These are phyloP conservation scores for Pygoscelis antarcticus DNA, from an alignment of 2,113 vertebrate genomes.

Conservation along the genomic window DNA sequence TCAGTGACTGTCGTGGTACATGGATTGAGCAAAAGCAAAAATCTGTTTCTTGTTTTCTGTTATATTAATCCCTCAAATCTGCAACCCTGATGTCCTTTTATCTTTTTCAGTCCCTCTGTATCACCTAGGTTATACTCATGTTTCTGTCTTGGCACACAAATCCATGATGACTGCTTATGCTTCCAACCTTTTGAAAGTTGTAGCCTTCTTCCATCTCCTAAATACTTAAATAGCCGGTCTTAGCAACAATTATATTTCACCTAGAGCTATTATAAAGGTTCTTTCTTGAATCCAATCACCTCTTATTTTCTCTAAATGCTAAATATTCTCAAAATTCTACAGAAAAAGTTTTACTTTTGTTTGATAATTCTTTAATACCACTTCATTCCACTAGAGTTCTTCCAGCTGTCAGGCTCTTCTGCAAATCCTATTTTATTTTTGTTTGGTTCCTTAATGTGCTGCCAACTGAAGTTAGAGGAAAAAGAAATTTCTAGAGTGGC, in stretches of 20 bases:
- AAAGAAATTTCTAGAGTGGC: neutral
- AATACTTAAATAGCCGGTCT: neutral
- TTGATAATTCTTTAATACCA: neutral
- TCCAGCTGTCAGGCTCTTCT: neutral
- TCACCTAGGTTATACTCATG: neutral
- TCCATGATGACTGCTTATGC: neutral
- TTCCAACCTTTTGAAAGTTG: neutral
- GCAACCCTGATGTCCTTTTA: neutral
- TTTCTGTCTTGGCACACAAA: neutral
- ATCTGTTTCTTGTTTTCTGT: neutral
- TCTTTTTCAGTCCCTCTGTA: neutral
- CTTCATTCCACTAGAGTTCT: neutral
- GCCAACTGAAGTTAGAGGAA: neutral
- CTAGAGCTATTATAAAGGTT: neutral
- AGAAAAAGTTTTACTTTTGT: neutral
- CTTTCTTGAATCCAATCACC: neutral
- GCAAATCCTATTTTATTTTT: neutral
- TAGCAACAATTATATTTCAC: neutral
- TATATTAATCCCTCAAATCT: neutral
- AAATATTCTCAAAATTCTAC: neutral
- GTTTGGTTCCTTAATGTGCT: neutral
- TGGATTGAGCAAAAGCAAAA: neutral
- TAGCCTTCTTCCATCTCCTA: neutral
- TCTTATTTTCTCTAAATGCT: neutral
- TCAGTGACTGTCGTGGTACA: neutral